phyloP scores from a whole-genome alignment of 2,797 vertebrate genomes.

The Artibeus lituratus region DNA sequence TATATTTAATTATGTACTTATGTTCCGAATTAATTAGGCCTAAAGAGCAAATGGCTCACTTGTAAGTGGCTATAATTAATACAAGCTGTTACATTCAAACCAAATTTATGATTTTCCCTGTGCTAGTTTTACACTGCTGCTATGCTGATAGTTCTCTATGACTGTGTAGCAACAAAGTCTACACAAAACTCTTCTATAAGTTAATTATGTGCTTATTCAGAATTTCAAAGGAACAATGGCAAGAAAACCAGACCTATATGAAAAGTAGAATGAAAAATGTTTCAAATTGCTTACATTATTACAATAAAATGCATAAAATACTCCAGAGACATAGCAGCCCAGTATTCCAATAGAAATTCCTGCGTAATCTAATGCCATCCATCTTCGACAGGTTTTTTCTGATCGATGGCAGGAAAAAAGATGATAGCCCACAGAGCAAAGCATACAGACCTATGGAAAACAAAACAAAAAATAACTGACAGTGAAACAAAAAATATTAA shows the following conservation, averaged over 20 bases:
- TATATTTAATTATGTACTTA: slow-evolving; percentile 32
- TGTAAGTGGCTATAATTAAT: background rate
- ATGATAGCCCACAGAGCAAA: slow-evolving; percentile 96
- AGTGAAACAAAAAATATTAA: background rate
- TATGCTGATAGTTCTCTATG: background rate
- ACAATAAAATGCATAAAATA: slow-evolving; percentile 98
- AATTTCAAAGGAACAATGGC: slow-evolving; percentile 43
- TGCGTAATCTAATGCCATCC: slow-evolving; percentile 96
- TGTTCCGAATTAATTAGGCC: background rate
- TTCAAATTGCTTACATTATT: slow-evolving; percentile 88
- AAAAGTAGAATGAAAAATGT: slow-evolving; percentile 30
- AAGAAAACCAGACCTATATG: background rate
- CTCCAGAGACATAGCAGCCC: slow-evolving; percentile 96
- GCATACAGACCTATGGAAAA: slow-evolving; percentile 92
- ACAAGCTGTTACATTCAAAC: slow-evolving; percentile 13
- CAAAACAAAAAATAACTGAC: background rate
- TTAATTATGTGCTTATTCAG: background rate
- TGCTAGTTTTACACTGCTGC: background rate
- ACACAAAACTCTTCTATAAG: background rate
- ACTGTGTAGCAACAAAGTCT: background rate
- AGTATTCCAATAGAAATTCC: slow-evolving; percentile 95
- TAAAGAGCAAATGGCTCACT: background rate
- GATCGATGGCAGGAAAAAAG: slow-evolving; percentile 97
- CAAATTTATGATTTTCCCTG: background rate
- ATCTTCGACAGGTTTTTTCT: slow-evolving; percentile 95